Base-by-base conservation (phyloP, 2,113 vertebrate genomes). In the Pollachius pollachius region DNA sequence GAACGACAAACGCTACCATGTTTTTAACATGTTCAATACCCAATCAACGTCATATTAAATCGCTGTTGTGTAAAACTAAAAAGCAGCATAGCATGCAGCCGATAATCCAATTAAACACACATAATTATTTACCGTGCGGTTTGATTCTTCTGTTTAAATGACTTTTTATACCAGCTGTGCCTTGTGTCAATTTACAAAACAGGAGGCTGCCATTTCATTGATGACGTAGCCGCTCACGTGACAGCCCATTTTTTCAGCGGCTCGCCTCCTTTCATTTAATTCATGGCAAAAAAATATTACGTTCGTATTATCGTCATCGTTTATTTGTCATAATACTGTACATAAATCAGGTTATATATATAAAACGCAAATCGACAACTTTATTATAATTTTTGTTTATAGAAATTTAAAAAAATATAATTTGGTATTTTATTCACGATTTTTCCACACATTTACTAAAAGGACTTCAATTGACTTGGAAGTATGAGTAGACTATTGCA, bases 161-260 rank as follows among this genome's bases (percentile, higher is more conserved):
- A 19, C 57, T 64, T 59, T 56, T 71, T 75, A 67, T 52, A 27
- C 48, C 84, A 81, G 78, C 71, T 18, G 76, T 74, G 83, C 85
- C 88, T 57, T 87, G 86, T 84, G 85, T 90, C 82, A 85, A 68
- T 83, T 89, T 83, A 85, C 77, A 52, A 69, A 79, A 74, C 83
- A 87, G 90, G 86, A 89, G 83, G 92, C 91, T 83, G 91, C 92
- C 92, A 93, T 93, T 81, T 82, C 80, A 23, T 9, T 48, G 67
- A 23, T 87, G 89, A 91, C 90, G 89, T 86, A 5, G 17, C 0
- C 0, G 18, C 65, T 77, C 92, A 93, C 77, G 76, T 93, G 92
- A 82, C 75, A 8, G 69, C 11, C 18, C 90, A 90, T 92, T 30
- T 30, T 92, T 68, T 71, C n/a, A 41, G 58, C 19, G 2, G 64